Percentiles rank a stretch among this genome's conserved stretches.
phyloP scores from a whole-genome alignment of 2,797 vertebrate genomes.

The Saxicola maurus region DNA sequence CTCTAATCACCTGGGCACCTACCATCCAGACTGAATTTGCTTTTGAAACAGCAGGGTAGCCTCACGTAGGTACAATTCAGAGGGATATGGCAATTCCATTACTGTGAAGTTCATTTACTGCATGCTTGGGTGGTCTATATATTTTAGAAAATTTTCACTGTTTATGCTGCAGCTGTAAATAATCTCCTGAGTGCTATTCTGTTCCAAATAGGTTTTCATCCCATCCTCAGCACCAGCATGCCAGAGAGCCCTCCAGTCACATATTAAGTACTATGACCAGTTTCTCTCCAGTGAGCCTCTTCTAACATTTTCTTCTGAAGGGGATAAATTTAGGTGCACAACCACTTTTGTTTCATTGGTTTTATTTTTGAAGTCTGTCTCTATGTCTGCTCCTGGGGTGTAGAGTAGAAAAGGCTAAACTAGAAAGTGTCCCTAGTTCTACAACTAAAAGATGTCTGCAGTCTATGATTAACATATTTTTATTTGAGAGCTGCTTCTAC shows the following conservation, averaged over 20 bases:
- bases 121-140: slow-evolving; percentile 35
- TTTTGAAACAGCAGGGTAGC: slow-evolving; percentile 14
- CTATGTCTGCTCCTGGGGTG: background rate
- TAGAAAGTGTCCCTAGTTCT: background rate
- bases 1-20: background rate
- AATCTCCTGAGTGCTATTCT: slow-evolving; percentile 7
- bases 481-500: background rate
- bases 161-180: slow-evolving; percentile 31
- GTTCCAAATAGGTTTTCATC: background rate
- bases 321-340: background rate
- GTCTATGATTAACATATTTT: background rate
- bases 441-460: background rate
- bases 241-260: background rate
- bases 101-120: slow-evolving; percentile 40
- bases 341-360: background rate
- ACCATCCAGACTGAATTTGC: slow-evolving; percentile 16
- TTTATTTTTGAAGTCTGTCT: background rate
- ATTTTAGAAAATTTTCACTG: slow-evolving; percentile 37
- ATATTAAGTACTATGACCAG: background rate
- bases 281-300: background rate
- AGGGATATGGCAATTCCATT: slow-evolving; percentile 18
- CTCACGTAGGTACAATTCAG: background rate
- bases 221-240: background rate
- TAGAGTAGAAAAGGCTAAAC: background rate
- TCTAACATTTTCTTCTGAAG: background rate